phyloP scores from a whole-genome alignment of 2,888 invertebrate species.

The Andrena praecox region DNA sequence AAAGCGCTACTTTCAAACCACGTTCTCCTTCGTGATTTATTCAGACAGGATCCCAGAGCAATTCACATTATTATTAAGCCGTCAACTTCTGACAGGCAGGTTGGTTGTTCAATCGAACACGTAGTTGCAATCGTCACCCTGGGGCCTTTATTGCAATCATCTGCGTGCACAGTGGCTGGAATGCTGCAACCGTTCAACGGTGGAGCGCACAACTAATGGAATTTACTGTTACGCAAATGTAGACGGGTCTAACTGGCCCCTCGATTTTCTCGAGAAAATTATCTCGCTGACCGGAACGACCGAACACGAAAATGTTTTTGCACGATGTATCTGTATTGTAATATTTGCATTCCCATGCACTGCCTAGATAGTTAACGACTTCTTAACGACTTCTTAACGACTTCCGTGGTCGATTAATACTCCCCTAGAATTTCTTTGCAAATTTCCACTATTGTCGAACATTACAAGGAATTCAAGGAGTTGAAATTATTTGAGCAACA shows the following conservation, averaged over 20 bases:
- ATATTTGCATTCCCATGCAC: neutral
- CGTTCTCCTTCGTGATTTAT: neutral
- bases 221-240: constrained; percentile 69
- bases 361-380: neutral
- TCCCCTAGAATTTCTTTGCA: neutral
- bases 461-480: neutral
- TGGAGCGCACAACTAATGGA: constrained; percentile 38
- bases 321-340: neutral
- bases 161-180: neutral
- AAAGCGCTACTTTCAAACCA: neutral
- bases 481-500: neutral
- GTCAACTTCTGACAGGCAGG: neutral
- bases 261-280: constrained; percentile 52
- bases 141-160: constrained; percentile 1
- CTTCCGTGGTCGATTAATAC: constrained; percentile 6
- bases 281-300: constrained; percentile 25
- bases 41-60: neutral
- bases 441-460: neutral
- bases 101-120: constrained; percentile 1
- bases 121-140: neutral
- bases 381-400: constrained; percentile 12
- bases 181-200: constrained; percentile 54
- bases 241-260: constrained; percentile 2
- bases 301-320: constrained; percentile 19
- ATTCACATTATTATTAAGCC: neutral